phyloP scores from a whole-genome alignment of 2,113 vertebrate species.

The Elgaria multicarinata region DNA sequence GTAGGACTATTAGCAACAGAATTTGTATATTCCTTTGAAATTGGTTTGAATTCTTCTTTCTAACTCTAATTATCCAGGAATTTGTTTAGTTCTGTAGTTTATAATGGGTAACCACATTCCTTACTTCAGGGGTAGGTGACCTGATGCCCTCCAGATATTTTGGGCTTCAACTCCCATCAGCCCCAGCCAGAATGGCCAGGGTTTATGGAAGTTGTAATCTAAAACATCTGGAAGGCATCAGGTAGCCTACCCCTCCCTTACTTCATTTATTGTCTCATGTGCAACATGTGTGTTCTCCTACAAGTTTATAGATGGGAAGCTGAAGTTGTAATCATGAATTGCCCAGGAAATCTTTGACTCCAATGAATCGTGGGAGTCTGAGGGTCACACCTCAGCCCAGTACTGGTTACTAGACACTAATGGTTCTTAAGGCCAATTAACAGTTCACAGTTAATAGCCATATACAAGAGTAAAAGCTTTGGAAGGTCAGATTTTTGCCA shows the following conservation, averaged over 20 bases:
- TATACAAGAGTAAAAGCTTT: neutral
- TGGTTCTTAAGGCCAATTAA: too few species aligned
- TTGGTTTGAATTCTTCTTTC: neutral
- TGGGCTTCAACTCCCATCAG: too few species aligned
- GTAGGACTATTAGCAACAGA: neutral
- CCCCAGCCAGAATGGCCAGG: too few species aligned
- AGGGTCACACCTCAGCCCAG: neutral
- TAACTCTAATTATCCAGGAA: neutral
- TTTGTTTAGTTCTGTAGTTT: neutral
- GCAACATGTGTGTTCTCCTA: neutral
- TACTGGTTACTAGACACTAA: neutral
- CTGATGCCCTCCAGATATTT: too few species aligned
- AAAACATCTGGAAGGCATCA: too few species aligned
- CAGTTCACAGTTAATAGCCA: neutral
- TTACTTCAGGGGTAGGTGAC: too few species aligned
- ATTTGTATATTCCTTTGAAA: slow-evolving; percentile 1
- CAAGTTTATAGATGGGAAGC: neutral
- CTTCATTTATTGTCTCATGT: neutral
- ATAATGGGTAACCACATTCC: neutral
- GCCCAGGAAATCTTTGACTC: neutral
- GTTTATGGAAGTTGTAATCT: too few species aligned
- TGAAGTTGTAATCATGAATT: neutral
- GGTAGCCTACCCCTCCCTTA: too few species aligned
- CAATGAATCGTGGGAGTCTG: neutral
- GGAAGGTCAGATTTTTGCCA: neutral